Evolutionary conservation across 2,797 vertebrate genomes (phyloP), one percentile per base, ranked within the genome.

Genomic region (Urophycis tenuis): DNA sequence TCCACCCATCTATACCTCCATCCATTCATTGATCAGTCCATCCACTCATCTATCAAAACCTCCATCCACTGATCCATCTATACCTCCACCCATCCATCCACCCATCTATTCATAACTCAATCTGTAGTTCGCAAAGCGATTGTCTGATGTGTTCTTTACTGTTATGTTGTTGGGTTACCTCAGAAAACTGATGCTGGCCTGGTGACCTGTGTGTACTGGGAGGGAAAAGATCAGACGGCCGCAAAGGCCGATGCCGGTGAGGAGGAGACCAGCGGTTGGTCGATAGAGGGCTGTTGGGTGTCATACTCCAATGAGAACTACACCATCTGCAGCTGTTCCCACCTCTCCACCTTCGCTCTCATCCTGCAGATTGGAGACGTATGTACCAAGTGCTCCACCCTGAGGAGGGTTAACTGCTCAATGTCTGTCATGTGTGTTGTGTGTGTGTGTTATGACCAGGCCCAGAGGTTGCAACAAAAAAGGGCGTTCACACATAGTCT

Each of bases 301-400:
- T 72, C 81, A 3, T 74, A 33, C 75, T 69, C 88, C 2, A 67
- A 85, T 79, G 86, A 87, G 74, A 91, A 85, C 83, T 81, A 82
- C 84, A 92, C 91, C 0, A 79, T 90, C 71, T 92, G 92, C 85
- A 90, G 85, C 86, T 92, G 90, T 82, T 84, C 84, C 79, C 92
- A 93, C 45, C 91, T 92, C 25, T 92, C 92, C 45, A 92, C 91
- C 7, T 93, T 93, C n/a, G 89, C 91, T 69, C 86, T 93, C 72
- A 92, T 93, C 82, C 74, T 92, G 82, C 90, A 92, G 82, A 90
- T 87, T 5, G 83, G 78, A 9, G 82, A 91, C 82, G 88, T 87
- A 85, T 36, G 17, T 1, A n/a, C 41, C 33, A 34, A 64, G 22
- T 49, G 30, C n/a, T 25, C 10, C 60, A 2, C n/a, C n/a, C 25